Percentiles rank a stretch among this genome's conserved stretches.
Conservation (phyloP, 1,140 invertebrate species). For the Oncopodura yosiiana region DNA sequence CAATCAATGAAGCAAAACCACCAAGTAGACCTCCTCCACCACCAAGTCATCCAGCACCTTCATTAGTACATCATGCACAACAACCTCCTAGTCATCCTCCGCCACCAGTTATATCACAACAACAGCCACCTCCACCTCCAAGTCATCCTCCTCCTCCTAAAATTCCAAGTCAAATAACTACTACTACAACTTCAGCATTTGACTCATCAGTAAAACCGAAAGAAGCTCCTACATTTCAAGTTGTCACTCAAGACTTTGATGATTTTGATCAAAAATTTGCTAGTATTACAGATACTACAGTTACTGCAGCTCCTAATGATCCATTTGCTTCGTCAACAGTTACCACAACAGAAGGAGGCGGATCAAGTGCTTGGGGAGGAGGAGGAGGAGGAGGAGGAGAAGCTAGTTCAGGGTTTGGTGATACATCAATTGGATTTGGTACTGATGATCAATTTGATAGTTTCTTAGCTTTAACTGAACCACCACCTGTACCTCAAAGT, state of each 20-base stretch:
- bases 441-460: conserved; percentile 65
- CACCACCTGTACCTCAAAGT: conserved; percentile 50
- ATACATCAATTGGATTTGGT: conserved; percentile 37
- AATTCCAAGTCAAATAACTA: neutral
- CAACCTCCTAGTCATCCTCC: conserved; percentile 24
- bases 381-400: conserved; percentile 22
- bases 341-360: too few relatives aligned
- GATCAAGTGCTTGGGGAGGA: conserved; percentile 26
- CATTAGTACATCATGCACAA: conserved; percentile 33
- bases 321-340: conserved; percentile 40
- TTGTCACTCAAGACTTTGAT: neutral
- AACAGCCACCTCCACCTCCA: neutral
- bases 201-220: neutral
- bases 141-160: neutral
- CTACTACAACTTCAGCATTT: neutral
- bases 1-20: conserved; percentile 40
- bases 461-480: conserved; percentile 68
- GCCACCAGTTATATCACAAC: conserved; percentile 38
- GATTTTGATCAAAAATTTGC: conserved; percentile 15
- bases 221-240: neutral
- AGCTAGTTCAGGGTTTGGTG: conserved; percentile 49
- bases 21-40: conserved; percentile 39
- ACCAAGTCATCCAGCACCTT: conserved; percentile 40
- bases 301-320: conserved; percentile 35
- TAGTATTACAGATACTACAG: conserved; percentile 44